These are phyloP conservation scores for Deroplatys truncata DNA, from an alignment of 2,888 invertebrate species.

Conservation along the genomic window DNA sequence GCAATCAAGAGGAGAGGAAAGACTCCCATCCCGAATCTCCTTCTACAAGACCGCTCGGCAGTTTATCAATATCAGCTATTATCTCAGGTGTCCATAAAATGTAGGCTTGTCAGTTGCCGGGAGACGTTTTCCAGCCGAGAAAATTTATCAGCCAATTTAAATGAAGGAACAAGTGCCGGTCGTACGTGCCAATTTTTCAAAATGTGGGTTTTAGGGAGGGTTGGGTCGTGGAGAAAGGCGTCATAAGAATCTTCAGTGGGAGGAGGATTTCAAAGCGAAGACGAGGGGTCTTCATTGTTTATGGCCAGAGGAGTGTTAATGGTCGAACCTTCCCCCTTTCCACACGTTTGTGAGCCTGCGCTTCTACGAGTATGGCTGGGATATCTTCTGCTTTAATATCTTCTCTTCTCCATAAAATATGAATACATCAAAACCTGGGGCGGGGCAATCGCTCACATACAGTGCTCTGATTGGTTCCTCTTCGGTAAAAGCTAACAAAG, in stretches of 20 bases:
- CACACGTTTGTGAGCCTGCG: neutral
- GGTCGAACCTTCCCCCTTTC: neutral
- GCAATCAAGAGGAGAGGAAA: neutral
- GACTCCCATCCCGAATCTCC: neutral
- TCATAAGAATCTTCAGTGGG: neutral
- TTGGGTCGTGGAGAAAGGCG: neutral
- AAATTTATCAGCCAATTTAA: slow-evolving; percentile 33
- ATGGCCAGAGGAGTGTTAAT: neutral
- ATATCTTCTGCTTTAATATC: neutral
- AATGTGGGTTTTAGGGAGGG: slow-evolving; percentile 14
- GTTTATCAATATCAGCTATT: slow-evolving; percentile 31
- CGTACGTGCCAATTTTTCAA: slow-evolving; percentile 33
- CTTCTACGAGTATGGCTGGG: neutral
- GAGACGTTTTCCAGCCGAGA: slow-evolving; percentile 18
- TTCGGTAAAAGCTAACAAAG: neutral
- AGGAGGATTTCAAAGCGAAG: neutral
- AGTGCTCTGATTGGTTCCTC: neutral
- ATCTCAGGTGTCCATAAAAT: slow-evolving; percentile 29
- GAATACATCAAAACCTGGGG: neutral
- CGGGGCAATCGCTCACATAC: neutral
- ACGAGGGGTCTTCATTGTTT: neutral
- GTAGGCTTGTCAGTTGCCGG: slow-evolving; percentile 21
- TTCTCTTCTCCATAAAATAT: neutral
- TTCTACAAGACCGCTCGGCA: neutral
- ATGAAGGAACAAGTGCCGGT: slow-evolving; percentile 30